Conservation (phyloP, 1,140 invertebrate species). For the Orius laevigatus region DNA sequence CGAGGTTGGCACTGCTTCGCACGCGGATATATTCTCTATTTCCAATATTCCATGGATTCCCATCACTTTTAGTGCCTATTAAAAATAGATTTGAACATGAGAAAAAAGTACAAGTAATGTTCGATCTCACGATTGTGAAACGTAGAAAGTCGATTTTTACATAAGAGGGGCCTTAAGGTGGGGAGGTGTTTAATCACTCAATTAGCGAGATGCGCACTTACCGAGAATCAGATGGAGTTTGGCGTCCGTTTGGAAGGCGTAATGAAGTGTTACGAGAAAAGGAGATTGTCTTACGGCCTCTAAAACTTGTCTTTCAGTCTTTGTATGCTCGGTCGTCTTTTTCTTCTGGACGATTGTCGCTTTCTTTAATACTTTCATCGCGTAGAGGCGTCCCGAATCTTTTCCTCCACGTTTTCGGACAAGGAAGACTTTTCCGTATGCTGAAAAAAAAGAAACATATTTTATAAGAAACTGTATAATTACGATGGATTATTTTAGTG, state of each 20-base stretch:
- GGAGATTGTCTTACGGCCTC: conserved; percentile 77
- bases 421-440: conserved; percentile 87
- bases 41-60: too few species aligned
- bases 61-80: too few species aligned
- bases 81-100: too few species aligned
- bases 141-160: too few species aligned
- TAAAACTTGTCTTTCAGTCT: conserved; percentile 74
- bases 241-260: conserved; percentile 85
- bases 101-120: too few species aligned
- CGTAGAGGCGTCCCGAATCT: conserved; percentile 71
- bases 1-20: too few species aligned
- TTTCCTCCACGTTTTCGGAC: conserved; percentile 64
- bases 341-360: conserved; percentile 78
- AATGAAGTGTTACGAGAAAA: conserved; percentile 82
- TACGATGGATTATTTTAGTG: too few species aligned
- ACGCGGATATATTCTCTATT: too few species aligned
- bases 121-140: too few species aligned
- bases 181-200: too few species aligned
- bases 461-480: not conserved
- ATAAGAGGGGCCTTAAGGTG: too few species aligned
- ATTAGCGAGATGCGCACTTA: conserved; percentile 32
- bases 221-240: conserved; percentile 85
- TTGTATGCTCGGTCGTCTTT: conserved; percentile 86
- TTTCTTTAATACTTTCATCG: conserved; percentile 89
- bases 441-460: conserved; percentile 38